These are phyloP conservation scores for Sylvilagus floridanus DNA, from an alignment of 2,797 vertebrate genomes.

Conservation along the genomic window DNA sequence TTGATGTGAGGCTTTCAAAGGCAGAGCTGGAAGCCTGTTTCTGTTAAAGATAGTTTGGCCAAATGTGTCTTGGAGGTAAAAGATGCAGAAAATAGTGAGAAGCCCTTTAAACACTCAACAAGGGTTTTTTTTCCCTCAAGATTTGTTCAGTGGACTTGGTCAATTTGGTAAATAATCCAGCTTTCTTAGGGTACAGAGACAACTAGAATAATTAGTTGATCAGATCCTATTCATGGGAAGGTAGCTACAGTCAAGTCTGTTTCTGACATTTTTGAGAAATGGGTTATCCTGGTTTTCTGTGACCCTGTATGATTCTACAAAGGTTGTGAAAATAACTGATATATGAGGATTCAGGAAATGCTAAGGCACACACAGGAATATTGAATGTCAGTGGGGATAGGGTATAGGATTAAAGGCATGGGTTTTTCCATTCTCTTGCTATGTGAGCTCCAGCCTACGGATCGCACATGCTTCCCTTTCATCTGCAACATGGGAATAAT, in stretches of 20 bases:
- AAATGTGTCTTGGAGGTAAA: background rate
- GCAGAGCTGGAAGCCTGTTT: background rate
- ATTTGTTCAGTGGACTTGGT: background rate
- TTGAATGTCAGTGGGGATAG: background rate
- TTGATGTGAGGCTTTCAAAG: background rate
- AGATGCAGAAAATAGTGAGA: background rate
- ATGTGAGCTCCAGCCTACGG: background rate
- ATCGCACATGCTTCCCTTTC: background rate
- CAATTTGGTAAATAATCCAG: conserved; percentile 44
- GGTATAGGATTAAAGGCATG: background rate
- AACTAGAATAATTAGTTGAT: background rate
- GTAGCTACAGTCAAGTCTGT: background rate
- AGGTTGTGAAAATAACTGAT: background rate
- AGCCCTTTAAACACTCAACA: background rate
- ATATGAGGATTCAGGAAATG: background rate
- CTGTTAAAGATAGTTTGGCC: background rate
- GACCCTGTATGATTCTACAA: background rate
- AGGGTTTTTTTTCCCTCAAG: conserved; percentile 9
- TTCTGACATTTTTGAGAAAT: conserved; percentile 14
- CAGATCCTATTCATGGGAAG: background rate
- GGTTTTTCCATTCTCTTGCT: background rate
- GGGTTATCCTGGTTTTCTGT: background rate
- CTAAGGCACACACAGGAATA: background rate
- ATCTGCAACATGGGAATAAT: background rate
- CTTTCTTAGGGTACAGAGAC: background rate